Conservation (phyloP, 2,113 vertebrate species). For the Arizona elegans region DNA sequence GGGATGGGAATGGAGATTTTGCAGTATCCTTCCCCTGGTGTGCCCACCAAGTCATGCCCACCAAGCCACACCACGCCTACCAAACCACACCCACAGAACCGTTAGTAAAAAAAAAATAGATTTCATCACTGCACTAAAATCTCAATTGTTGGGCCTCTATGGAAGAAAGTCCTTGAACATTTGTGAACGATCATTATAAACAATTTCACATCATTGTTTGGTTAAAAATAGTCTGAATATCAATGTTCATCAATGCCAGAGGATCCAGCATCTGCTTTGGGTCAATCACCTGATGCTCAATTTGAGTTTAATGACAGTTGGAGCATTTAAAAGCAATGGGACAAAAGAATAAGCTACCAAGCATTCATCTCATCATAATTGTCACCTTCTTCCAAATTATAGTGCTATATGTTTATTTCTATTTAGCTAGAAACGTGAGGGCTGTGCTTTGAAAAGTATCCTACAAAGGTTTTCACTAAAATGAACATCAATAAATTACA, state of each 20-base stretch:
- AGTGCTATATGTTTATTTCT: neutral
- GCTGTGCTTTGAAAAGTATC: neutral
- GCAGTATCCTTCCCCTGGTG: too few species aligned
- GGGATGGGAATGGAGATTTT: too few species aligned
- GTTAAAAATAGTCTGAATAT: neutral
- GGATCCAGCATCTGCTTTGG: neutral
- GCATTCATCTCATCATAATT: neutral
- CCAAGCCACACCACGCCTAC: too few species aligned
- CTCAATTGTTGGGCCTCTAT: neutral
- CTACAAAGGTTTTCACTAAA: neutral
- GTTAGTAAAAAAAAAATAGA: too few species aligned
- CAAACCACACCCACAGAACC: too few species aligned
- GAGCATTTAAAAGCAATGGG: neutral
- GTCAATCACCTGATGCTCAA: neutral
- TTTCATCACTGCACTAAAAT: neutral
- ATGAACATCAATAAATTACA: neutral
- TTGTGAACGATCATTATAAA: neutral
- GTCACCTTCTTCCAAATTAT: neutral
- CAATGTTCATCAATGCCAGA: neutral
- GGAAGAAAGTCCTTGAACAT: neutral
- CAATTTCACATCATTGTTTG: neutral
- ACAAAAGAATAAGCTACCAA: neutral
- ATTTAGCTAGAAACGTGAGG: neutral
- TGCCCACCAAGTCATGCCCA: too few species aligned
- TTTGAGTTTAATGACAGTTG: neutral